Conservation (phyloP, 1,140 invertebrate genomes). For the Drosophila bipectinata region DNA sequence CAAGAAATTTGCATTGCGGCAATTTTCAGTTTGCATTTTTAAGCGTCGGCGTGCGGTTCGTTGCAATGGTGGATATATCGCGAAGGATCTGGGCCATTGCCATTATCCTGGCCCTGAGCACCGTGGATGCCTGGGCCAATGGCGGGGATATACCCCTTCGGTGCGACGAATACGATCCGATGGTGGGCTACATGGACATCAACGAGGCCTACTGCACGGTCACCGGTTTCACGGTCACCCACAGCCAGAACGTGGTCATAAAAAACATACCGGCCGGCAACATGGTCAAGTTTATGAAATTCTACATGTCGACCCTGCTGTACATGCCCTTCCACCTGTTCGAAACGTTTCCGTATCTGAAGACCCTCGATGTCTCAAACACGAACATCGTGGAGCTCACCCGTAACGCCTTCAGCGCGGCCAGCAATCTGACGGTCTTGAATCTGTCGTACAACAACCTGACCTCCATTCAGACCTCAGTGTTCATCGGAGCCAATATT, state of each 20-base stretch:
- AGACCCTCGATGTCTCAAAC: slow-evolving; percentile 74
- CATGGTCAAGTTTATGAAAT: slow-evolving; percentile 82
- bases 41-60: slow-evolving; percentile 20
- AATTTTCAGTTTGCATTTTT: slow-evolving; percentile 34
- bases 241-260: slow-evolving; percentile 76
- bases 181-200: slow-evolving; percentile 54
- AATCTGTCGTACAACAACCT: slow-evolving; percentile 79
- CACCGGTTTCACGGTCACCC: slow-evolving; percentile 70
- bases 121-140: not conserved
- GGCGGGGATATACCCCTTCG: slow-evolving; percentile 64
- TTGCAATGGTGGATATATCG: slow-evolving; percentile 34
- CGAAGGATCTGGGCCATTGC: slow-evolving; percentile 2
- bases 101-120: slow-evolving; percentile 20
- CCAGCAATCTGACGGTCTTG: slow-evolving; percentile 65
- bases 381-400: slow-evolving; percentile 74
- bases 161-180: slow-evolving; percentile 77
- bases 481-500: slow-evolving; percentile 73
- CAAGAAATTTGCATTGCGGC: slow-evolving; percentile 23
- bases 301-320: slow-evolving; percentile 76
- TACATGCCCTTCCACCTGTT: slow-evolving; percentile 79
- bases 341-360: slow-evolving; percentile 65
- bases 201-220: slow-evolving; percentile 77
- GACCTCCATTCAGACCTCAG: slow-evolving; percentile 68
- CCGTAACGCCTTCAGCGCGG: slow-evolving; percentile 73
- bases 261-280: slow-evolving; percentile 62